Evolutionary conservation across 2,113 vertebrate genomes (phyloP).

Genomic region (Muscicapa adusta): DNA sequence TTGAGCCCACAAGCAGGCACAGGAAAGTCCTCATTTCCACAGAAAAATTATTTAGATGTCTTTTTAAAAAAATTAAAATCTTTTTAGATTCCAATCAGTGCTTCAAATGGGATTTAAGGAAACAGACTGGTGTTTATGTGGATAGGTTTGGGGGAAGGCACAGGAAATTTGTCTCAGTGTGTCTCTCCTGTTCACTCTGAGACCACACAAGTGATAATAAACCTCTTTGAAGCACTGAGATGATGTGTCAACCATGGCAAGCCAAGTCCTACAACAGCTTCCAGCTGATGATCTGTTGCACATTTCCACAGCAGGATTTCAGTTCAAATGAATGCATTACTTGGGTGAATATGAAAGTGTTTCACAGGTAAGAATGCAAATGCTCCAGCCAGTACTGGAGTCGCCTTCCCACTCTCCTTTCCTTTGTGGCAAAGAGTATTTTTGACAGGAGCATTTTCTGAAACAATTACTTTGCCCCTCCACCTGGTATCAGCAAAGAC

Average conservation of each 20-base stretch:
- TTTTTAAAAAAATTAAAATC: not conserved
- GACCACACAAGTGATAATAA: not conserved
- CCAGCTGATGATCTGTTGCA: not conserved
- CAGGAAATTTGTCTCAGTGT: fast-evolving
- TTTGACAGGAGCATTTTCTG: not conserved
- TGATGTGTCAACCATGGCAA: not conserved
- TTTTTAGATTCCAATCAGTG: not conserved
- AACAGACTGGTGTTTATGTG: not conserved
- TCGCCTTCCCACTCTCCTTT: not conserved
- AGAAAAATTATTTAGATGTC: not conserved
- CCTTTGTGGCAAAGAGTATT: not conserved
- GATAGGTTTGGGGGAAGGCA: fast-evolving
- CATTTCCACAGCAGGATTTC: not conserved
- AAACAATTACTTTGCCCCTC: not conserved
- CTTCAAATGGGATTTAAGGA: not conserved
- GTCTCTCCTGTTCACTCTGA: not conserved
- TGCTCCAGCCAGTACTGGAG: not conserved
- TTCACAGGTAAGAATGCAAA: not conserved
- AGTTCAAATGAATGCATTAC: not conserved
- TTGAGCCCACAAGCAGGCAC: not conserved
- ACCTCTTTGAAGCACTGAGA: not conserved
- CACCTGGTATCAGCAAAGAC: not conserved
- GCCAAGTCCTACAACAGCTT: not conserved
- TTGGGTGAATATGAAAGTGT: not conserved
- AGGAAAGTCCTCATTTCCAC: not conserved